A percentile compares a stretch with the other conserved stretches of the same genome.
Conservation (phyloP, 2,797 vertebrate genomes). For the Salarias fasciatus region DNA sequence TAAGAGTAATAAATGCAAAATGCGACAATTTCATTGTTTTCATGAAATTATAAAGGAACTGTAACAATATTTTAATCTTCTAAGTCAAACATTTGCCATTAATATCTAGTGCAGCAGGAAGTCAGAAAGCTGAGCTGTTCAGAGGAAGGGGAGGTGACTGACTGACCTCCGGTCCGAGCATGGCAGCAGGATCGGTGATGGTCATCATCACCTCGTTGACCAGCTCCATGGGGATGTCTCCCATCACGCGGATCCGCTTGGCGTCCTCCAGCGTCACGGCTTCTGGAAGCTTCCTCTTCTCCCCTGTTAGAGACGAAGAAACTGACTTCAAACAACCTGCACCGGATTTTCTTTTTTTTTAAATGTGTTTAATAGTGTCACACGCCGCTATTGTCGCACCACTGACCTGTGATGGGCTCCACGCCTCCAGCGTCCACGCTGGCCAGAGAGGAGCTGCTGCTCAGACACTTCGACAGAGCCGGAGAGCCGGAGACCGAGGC, state of each 20-base stretch:
- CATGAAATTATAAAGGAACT: neutral
- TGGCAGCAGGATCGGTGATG: constrained; percentile 96
- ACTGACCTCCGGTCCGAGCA: constrained; percentile 94
- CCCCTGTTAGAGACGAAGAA: constrained; percentile 77
- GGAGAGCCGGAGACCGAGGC: constrained; percentile 86
- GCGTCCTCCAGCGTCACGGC: constrained; percentile 95
- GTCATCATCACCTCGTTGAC: constrained; percentile 99
- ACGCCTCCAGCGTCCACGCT: constrained; percentile 82
- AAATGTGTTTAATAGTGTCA: no score
- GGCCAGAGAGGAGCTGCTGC: constrained; percentile 82
- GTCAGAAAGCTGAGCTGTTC: neutral
- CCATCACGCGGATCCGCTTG: constrained; percentile 96
- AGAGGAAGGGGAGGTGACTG: no score
- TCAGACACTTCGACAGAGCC: constrained; percentile 88
- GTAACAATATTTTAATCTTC: no score
- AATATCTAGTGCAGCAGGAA: no score
- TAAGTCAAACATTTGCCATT: no score
- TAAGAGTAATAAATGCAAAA: no score
- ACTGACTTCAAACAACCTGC: neutral
- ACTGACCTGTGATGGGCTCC: constrained; percentile 88
- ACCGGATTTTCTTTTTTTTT: neutral
- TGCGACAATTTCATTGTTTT: no score
- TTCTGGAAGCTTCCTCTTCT: constrained; percentile 96
- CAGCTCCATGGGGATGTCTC: constrained; percentile 98
- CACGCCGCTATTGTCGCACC: neutral